A percentile compares a stretch with the other conserved stretches of the same genome.
These are phyloP conservation scores for Phasia obesa DNA, from an alignment of 2,888 invertebrate genomes.

Conservation along the genomic window DNA sequence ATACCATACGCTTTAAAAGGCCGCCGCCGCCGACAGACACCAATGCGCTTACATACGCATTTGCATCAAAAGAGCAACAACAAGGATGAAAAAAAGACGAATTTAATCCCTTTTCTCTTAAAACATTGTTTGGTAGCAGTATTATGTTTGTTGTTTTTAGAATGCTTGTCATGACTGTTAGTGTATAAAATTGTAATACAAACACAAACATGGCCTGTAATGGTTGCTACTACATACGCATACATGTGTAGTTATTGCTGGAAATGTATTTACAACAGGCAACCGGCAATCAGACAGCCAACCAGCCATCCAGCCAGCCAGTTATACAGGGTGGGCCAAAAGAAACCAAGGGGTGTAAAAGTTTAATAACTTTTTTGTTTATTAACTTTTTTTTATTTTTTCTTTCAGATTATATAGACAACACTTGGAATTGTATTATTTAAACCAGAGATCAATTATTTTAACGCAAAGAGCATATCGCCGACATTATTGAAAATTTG, in stretches of 20 bases:
- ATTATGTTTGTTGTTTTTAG: not conserved
- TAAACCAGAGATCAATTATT: no score
- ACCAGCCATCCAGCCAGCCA: conserved; percentile 7
- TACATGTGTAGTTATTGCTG: conserved; percentile 28
- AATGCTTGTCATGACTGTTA: conserved; percentile 25
- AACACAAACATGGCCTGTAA: conserved; percentile 42
- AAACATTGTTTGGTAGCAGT: not conserved
- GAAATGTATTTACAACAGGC: conserved; percentile 32
- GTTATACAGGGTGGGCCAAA: no score
- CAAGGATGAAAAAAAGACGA: not conserved
- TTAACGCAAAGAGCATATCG: no score
- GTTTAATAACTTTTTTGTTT: no score
- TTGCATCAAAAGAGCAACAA: conserved; percentile 14
- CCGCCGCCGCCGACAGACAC: not conserved
- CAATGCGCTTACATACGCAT: conserved; percentile 18
- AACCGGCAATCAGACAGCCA: conserved; percentile 52
- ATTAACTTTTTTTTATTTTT: no score
- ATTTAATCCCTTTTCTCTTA: not conserved
- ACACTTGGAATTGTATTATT: no score
- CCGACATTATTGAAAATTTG: no score
- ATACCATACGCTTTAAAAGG: conserved; percentile 22
- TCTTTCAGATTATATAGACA: no score
- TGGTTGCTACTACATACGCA: not conserved
- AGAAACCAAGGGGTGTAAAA: no score
- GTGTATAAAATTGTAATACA: conserved; percentile 31